Evolutionary conservation across 2,888 invertebrate species (phyloP), one percentile per base, ranked within the genome.

Genomic region (Tetheella fluctuosa): DNA sequence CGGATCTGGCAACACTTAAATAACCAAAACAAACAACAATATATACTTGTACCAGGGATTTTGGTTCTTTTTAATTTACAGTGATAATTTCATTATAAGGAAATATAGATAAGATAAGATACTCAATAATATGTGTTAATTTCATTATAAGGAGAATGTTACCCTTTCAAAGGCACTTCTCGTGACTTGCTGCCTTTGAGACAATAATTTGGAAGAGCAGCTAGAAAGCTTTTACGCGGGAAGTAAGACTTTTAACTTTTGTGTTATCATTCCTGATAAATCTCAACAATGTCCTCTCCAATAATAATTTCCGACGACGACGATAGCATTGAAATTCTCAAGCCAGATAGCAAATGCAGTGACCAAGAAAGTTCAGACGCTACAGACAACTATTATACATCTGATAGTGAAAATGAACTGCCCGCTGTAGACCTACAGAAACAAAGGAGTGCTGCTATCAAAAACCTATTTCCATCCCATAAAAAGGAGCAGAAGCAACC

Each of bases 241-340:
- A 48, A 48, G 39, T 5, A 48, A 20, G 0, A 48, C 20, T 48
- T n/a, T n/a, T 10, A 48, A 48, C 20, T 48, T 17, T n/a, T n/a
- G 7, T 23, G 23, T 12, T 6, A 53, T 15, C 5, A 52, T 6
- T 7, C 12, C 15, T 15, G 52, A 23, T 20, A 52, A 52, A 28
- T 23, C 15, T 53, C 15, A 53, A 63, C 54, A 59, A 80, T 81
- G 80, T 74, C 75, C 59, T 66, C 69, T 5, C 20, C 64, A 7
- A 65, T 69, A 53, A 80, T 80, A 59, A 76, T 89, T 71, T 83
- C 88, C 6, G 88, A 89, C 53, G 88, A 88, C 63, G 86, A 86
- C 17, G 83, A 85, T 54, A 83, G 81, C 69, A 79, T 82, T 57
- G 74, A 68, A 48, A n/a, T 48, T 10, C 20, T 20, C 7, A 64